phyloP scores from a whole-genome alignment of 2,113 vertebrate species.

The Lamprologus tigripictilis region DNA sequence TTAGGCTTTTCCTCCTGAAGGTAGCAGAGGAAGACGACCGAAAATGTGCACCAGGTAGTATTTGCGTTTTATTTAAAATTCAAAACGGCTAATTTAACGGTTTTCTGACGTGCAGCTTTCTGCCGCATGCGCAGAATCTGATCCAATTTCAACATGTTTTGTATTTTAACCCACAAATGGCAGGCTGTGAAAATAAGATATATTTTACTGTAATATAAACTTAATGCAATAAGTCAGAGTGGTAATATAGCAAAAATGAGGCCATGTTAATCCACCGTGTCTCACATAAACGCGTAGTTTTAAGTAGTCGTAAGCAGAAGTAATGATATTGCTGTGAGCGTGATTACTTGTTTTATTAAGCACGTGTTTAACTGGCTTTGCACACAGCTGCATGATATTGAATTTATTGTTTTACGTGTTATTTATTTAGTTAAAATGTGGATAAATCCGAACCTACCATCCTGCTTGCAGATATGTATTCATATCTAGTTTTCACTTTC shows the following conservation, averaged over 20 bases:
- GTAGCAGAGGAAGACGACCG: neutral
- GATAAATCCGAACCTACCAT: neutral
- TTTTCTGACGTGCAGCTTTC: neutral
- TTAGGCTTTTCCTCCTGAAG: neutral
- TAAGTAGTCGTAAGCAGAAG: neutral
- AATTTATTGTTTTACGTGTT: neutral
- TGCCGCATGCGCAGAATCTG: neutral
- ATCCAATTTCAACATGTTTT: neutral
- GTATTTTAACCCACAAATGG: neutral
- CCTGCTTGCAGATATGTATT: neutral
- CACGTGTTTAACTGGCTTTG: neutral
- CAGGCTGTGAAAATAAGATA: neutral
- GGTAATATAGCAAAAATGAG: neutral
- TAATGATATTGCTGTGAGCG: neutral
- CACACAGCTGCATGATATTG: neutral
- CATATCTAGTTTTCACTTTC: neutral
- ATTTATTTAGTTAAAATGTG: neutral
- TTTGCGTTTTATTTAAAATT: neutral
- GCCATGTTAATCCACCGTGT: neutral
- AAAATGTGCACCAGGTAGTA: constrained; percentile 55
- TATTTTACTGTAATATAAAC: neutral
- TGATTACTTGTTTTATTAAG: neutral
- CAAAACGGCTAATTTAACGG: accelerated
- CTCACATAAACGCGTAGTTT: neutral
- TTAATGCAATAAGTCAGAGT: neutral